Conservation (phyloP, 2,888 invertebrate genomes). For the Cataglyphis altisquamis region DNA sequence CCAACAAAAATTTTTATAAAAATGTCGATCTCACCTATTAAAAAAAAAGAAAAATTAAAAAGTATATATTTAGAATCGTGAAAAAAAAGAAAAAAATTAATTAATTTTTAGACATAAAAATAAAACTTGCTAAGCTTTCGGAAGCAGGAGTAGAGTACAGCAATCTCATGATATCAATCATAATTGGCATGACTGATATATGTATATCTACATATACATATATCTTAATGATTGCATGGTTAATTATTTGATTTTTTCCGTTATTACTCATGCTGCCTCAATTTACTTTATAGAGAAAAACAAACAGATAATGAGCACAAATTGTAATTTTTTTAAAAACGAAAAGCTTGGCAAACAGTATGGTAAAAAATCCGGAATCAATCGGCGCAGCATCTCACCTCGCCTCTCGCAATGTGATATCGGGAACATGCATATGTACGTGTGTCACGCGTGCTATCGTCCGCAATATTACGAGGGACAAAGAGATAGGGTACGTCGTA, state of each 20-base stretch:
- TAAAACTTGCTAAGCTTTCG: conserved; percentile 11
- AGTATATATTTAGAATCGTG: neutral
- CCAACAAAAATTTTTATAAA: neutral
- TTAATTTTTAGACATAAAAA: neutral
- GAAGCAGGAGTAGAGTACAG: neutral
- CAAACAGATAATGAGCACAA: conserved; percentile 1
- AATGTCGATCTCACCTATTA: neutral
- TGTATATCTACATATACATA: neutral
- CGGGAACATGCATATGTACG: conserved; percentile 27
- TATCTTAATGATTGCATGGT: conserved; percentile 6
- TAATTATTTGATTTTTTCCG: conserved; percentile 21
- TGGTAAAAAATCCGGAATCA: conserved; percentile 11
- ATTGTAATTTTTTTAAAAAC: neutral
- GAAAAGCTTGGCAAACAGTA: neutral
- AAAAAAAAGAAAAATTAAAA: neutral
- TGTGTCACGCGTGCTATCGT: conserved; percentile 53
- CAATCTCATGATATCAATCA: conserved; percentile 34
- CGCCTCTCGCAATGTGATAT: conserved; percentile 22
- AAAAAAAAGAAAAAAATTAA: neutral
- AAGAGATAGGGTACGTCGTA: conserved; percentile 80
- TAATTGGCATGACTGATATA: conserved; percentile 39
- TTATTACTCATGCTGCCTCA: conserved; percentile 1
- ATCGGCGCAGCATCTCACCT: conserved; percentile 45
- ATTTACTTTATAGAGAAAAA: conserved; percentile 12
- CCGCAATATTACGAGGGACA: conserved; percentile 74